These are phyloP conservation scores for Drosophila gaucha DNA, from an alignment of 2,888 invertebrate genomes.

Conservation along the genomic window DNA sequence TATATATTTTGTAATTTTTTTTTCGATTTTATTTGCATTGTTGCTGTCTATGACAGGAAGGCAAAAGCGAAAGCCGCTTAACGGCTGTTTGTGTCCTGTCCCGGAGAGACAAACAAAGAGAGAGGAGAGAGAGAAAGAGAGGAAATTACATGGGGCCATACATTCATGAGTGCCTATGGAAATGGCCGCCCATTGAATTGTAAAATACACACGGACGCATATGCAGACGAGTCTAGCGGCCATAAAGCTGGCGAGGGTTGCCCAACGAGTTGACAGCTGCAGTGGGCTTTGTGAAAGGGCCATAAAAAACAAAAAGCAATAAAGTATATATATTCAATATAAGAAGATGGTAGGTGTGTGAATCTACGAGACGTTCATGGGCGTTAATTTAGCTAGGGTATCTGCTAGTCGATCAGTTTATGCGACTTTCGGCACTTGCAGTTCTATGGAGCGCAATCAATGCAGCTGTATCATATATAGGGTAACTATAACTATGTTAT, in stretches of 20 bases:
- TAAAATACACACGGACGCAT: conserved; percentile 67
- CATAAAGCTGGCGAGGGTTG: conserved; percentile 36
- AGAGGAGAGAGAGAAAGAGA: conserved; percentile 1
- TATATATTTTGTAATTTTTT: conserved; percentile 12
- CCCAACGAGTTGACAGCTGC: background rate
- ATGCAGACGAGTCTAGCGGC: conserved; percentile 46
- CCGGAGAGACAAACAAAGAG: conserved; percentile 13
- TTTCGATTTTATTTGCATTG: conserved; percentile 13
- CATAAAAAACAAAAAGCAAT: background rate
- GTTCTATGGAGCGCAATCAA: no score
- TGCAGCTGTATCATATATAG: background rate
- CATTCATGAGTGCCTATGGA: conserved; percentile 61
- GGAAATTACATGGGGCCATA: conserved; percentile 52
- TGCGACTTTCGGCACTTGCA: background rate
- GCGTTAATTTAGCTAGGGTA: no score
- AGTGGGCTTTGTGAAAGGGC: no score
- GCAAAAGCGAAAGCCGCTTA: conserved; percentile 69
- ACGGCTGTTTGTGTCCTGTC: conserved; percentile 52
- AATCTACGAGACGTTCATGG: no score
- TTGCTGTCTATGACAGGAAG: conserved; percentile 50
- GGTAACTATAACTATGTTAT: background rate
- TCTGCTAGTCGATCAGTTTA: background rate
- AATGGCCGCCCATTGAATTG: conserved; percentile 71
- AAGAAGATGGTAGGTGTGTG: background rate
- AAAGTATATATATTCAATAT: background rate